These are phyloP conservation scores for Exaiptasia diaphana DNA, from an alignment of 64 coral and sea anemone species.

Conservation along the genomic window DNA sequence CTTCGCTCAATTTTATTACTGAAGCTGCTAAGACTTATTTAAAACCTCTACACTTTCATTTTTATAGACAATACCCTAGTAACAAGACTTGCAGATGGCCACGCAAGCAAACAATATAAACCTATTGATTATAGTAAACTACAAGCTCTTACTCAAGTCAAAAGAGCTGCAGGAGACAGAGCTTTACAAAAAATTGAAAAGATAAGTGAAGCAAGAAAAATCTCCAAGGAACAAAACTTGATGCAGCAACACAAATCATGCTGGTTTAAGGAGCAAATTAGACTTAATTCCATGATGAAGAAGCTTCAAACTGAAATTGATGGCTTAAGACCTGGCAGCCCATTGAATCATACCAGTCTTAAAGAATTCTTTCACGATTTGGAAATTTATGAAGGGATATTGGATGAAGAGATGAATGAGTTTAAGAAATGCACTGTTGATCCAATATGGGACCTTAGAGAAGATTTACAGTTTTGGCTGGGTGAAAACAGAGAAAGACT, in stretches of 20 bases:
- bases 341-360: slow-evolving; percentile 57
- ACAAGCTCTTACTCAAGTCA: slow-evolving; percentile 85
- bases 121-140: slow-evolving; percentile 91
- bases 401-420: slow-evolving; percentile 65
- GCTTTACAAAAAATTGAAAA: slow-evolving; percentile 82
- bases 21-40: no score
- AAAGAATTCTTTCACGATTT: slow-evolving; percentile 89
- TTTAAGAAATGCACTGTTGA: slow-evolving; percentile 86
- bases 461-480: slow-evolving; percentile 93
- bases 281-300: slow-evolving; percentile 68
- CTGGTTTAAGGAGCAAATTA: slow-evolving; percentile 89
- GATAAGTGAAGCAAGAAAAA: slow-evolving; percentile 66
- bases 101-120: slow-evolving; percentile 71
- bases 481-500: slow-evolving; percentile 92
- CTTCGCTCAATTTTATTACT: no score
- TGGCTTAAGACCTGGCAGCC: slow-evolving; percentile 58
- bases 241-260: slow-evolving; percentile 92
- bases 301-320: slow-evolving; percentile 77
- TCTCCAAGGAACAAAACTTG: slow-evolving; percentile 82
- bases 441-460: slow-evolving; percentile 86
- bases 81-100: slow-evolving; percentile 72
- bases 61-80: slow-evolving; percentile 81
- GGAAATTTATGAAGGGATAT: slow-evolving; percentile 72
- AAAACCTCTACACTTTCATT: no score
- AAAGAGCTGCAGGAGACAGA: slow-evolving; percentile 66